Evolutionary conservation across 1,140 invertebrate species (phyloP).

Genomic region (Pseudomyrmex pallidus): DNA sequence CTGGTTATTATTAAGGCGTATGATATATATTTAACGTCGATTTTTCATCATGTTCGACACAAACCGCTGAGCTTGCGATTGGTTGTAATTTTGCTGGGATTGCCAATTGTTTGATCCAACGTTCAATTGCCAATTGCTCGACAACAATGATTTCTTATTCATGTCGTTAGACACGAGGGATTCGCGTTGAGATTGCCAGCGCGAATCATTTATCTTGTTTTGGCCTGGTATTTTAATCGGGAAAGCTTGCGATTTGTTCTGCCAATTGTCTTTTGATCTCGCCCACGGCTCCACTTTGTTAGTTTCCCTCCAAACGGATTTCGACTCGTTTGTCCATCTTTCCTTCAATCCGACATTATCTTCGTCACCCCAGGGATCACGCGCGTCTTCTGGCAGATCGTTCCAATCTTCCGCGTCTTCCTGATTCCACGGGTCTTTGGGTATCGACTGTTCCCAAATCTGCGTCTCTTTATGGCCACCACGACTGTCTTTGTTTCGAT

Average conservation of each 20-base stretch:
- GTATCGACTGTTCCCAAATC: conserved; percentile 68
- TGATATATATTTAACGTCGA: conserved; percentile 56
- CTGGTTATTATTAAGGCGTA: conserved; percentile 24
- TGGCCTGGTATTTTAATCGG: conserved; percentile 63
- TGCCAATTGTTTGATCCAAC: conserved; percentile 61
- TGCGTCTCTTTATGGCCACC: conserved; percentile 63
- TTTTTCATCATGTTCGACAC: conserved; percentile 63
- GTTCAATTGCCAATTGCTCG: conserved; percentile 63
- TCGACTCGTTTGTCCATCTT: conserved; percentile 60
- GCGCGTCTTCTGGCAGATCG: conserved; percentile 83
- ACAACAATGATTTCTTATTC: conserved; percentile 51
- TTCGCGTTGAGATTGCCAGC: conserved; percentile 57
- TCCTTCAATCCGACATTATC: conserved; percentile 62
- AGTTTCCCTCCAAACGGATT: conserved; percentile 57
- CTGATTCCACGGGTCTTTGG: conserved; percentile 64
- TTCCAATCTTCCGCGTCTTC: conserved; percentile 80
- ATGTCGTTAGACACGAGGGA: conserved; percentile 35
- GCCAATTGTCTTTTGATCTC: conserved; percentile 69
- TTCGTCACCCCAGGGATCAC: conserved; percentile 84
- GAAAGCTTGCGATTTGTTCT: conserved; percentile 60
- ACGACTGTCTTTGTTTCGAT: conserved; percentile 73
- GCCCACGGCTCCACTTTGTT: conserved; percentile 60
- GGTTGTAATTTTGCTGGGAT: conserved; percentile 51
- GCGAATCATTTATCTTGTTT: conserved; percentile 63
- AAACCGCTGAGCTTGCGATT: conserved; percentile 67